These are phyloP conservation scores for Volucella zonaria DNA, from an alignment of 2,888 invertebrate genomes.

Conservation along the genomic window DNA sequence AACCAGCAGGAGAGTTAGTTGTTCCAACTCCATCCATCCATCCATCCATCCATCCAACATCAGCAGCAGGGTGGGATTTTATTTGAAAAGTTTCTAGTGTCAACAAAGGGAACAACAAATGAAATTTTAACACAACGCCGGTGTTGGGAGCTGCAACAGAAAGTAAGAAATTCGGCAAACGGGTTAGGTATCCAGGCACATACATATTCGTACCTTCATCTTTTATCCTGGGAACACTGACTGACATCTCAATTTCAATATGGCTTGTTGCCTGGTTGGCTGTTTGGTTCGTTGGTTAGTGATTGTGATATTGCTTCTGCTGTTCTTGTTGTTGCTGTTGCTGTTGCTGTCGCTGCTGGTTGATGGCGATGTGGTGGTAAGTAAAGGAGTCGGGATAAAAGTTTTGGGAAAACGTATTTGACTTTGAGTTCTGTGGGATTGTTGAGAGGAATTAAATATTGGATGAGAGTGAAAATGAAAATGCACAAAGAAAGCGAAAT, in stretches of 20 bases:
- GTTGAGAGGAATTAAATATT: constrained; percentile 70
- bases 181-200: constrained; percentile 58
- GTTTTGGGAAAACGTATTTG: constrained; percentile 65
- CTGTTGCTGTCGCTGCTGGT: constrained; percentile 19
- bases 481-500: constrained; percentile 46
- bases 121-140: constrained; percentile 61
- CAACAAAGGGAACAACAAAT: constrained; percentile 71
- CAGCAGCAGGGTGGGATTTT: constrained; percentile 47
- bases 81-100: constrained; percentile 72
- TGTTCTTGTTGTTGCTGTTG: constrained; percentile 3
- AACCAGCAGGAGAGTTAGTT: not conserved
- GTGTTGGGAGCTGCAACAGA: constrained; percentile 33
- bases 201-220: constrained; percentile 46
- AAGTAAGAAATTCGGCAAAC: constrained; percentile 40
- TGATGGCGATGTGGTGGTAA: constrained; percentile 26
- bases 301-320: not conserved
- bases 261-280: constrained; percentile 49
- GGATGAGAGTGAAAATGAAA: constrained; percentile 65
- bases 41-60: not conserved
- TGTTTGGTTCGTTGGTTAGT: constrained; percentile 11
- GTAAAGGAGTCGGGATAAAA: constrained; percentile 57
- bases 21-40: not conserved
- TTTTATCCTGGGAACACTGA: constrained; percentile 52
- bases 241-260: constrained; percentile 74
- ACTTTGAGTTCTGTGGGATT: constrained; percentile 67